Conservation (phyloP, 1,140 invertebrate genomes). For the Popillia japonica region DNA sequence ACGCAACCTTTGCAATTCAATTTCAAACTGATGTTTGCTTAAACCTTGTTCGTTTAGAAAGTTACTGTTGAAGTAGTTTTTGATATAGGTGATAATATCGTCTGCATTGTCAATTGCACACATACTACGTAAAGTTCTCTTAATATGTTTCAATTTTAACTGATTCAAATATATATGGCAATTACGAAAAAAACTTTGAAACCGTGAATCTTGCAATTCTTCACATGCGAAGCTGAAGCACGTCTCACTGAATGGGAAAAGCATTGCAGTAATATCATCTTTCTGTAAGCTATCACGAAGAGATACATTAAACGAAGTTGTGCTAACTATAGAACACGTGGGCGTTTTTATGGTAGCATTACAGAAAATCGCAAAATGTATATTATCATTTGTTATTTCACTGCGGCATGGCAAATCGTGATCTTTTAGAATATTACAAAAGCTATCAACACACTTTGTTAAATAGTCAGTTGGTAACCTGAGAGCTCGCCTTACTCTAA, state of each 20-base stretch:
- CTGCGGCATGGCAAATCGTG: too few species aligned
- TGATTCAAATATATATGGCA: background rate
- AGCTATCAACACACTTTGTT: too few species aligned
- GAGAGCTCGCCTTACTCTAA: too few species aligned
- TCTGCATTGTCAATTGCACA: background rate
- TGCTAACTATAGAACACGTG: too few species aligned
- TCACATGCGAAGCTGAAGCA: background rate
- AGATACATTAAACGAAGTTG: too few species aligned
- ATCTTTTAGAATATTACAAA: too few species aligned
- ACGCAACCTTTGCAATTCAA: background rate
- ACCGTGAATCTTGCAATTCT: background rate
- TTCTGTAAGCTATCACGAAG: too few species aligned
- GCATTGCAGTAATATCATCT: background rate
- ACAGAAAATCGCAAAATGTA: too few species aligned
- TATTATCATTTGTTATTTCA: too few species aligned
- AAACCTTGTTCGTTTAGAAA: conserved; percentile 4
- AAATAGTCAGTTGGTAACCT: too few species aligned
- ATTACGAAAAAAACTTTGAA: background rate
- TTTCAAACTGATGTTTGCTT: background rate
- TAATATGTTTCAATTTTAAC: background rate
- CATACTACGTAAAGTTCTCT: background rate
- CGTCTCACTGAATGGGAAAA: background rate
- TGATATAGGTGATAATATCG: background rate
- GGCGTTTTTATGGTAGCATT: too few species aligned
- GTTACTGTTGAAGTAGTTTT: background rate